A percentile compares a stretch with the other conserved stretches of the same genome.
phyloP scores from a whole-genome alignment of 2,888 invertebrate species.

The Oxycera nigricornis region DNA sequence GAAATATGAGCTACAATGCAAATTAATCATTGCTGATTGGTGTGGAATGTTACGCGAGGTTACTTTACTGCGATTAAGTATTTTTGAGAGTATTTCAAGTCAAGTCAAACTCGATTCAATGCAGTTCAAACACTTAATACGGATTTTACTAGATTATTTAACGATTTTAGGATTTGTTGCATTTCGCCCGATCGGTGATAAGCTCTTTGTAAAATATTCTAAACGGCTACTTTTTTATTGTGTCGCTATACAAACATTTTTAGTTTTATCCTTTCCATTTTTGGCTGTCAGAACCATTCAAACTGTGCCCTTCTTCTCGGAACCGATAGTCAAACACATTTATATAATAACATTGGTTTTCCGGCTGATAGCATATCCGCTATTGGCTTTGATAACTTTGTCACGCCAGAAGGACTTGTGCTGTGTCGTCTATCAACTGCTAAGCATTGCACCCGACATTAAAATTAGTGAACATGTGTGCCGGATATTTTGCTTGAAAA shows the following conservation, averaged over 20 bases:
- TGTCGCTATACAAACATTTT: neutral
- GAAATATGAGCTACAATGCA: no score
- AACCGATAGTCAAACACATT: constrained; percentile 13
- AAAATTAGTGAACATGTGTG: neutral
- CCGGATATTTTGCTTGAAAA: neutral
- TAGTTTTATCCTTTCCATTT: neutral
- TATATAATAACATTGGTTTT: neutral
- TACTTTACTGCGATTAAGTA: no score
- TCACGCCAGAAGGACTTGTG: neutral
- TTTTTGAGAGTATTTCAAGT: no score
- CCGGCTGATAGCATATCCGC: no score
- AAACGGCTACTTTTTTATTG: neutral
- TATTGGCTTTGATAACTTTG: neutral
- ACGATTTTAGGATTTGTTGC: neutral
- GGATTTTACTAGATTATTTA: neutral
- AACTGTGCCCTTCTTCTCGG: neutral
- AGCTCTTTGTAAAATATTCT: neutral
- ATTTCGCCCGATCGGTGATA: neutral
- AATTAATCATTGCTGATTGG: no score
- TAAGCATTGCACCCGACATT: neutral
- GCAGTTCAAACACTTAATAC: neutral
- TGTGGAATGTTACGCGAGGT: no score
- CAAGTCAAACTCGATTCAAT: neutral
- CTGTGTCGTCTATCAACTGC: neutral
- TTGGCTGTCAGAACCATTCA: neutral